Percentiles rank a stretch among this genome's conserved stretches.
These are phyloP conservation scores for Felis catus DNA, from an alignment of 2,113 vertebrate genomes.

Conservation along the genomic window DNA sequence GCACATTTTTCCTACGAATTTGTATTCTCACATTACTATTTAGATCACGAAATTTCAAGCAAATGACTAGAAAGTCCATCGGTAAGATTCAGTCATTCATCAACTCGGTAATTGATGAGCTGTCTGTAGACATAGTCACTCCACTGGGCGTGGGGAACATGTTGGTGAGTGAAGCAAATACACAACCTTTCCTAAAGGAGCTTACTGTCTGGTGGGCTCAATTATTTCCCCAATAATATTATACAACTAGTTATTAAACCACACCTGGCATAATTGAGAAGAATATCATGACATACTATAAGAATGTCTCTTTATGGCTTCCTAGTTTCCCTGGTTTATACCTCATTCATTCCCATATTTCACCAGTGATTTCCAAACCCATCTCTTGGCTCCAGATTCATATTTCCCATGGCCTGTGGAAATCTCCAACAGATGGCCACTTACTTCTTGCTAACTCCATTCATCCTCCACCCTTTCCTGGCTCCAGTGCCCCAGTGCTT, in stretches of 20 bases:
- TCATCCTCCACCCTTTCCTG: neutral
- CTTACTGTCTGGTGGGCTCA: neutral
- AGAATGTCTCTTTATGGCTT: neutral
- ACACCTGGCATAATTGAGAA: neutral
- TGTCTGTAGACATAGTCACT: neutral
- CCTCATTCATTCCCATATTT: neutral
- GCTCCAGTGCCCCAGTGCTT: neutral
- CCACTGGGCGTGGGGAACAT: neutral
- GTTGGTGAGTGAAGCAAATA: neutral
- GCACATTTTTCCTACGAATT: neutral
- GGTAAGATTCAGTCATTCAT: neutral
- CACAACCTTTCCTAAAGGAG: neutral
- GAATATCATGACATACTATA: neutral
- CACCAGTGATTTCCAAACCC: neutral
- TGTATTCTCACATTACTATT: neutral
- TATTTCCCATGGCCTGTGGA: neutral
- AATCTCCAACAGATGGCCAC: neutral
- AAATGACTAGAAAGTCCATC: neutral
- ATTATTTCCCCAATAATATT: neutral
- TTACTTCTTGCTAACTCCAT: neutral
- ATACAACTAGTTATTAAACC: neutral
- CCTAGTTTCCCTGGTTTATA: neutral
- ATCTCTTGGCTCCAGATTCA: neutral
- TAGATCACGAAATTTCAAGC: neutral
- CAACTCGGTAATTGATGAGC: neutral